These are phyloP conservation scores for Lissocephala sabroskyi DNA, from an alignment of 2,888 invertebrate species.

Conservation along the genomic window DNA sequence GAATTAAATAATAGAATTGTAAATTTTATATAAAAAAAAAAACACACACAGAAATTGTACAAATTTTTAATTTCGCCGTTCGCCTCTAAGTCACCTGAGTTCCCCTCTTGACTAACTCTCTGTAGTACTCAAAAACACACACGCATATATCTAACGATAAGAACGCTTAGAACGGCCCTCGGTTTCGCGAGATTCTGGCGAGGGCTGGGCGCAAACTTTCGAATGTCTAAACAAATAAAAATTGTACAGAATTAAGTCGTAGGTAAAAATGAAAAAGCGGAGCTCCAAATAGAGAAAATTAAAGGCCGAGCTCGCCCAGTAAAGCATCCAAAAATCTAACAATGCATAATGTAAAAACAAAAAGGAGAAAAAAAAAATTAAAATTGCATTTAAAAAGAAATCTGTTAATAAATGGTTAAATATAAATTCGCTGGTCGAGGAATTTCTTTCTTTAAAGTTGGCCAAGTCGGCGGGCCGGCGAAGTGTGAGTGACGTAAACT, in stretches of 20 bases:
- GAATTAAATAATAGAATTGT: neutral
- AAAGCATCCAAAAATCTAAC: slow-evolving; percentile 19
- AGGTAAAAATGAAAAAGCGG: slow-evolving; percentile 39
- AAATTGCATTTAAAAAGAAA: slow-evolving; percentile 68
- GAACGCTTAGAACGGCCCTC: too few relatives aligned
- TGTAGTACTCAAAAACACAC: slow-evolving; percentile 10
- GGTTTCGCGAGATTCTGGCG: too few relatives aligned
- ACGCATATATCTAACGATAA: too few relatives aligned
- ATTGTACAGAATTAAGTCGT: slow-evolving; percentile 30
- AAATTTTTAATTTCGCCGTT: slow-evolving; percentile 6
- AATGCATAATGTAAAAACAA: slow-evolving; percentile 41
- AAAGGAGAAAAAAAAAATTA: slow-evolving; percentile 34
- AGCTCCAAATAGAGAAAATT: too few relatives aligned
- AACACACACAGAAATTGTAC: slow-evolving; percentile 19
- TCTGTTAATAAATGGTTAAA: slow-evolving; percentile 70
- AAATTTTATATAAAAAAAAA: slow-evolving; percentile 12
- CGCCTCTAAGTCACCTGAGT: too few relatives aligned
- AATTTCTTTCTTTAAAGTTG: neutral
- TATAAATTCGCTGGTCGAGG: slow-evolving; percentile 28
- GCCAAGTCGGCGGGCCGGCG: too few relatives aligned
- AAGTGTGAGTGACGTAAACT: slow-evolving; percentile 27
- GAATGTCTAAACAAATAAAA: slow-evolving; percentile 20
- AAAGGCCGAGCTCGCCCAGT: slow-evolving; percentile 22
- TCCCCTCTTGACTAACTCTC: too few relatives aligned
- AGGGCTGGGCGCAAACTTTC: slow-evolving; percentile 54